phyloP scores from a whole-genome alignment of 1,140 invertebrate species.

The Mylabris phalerata region DNA sequence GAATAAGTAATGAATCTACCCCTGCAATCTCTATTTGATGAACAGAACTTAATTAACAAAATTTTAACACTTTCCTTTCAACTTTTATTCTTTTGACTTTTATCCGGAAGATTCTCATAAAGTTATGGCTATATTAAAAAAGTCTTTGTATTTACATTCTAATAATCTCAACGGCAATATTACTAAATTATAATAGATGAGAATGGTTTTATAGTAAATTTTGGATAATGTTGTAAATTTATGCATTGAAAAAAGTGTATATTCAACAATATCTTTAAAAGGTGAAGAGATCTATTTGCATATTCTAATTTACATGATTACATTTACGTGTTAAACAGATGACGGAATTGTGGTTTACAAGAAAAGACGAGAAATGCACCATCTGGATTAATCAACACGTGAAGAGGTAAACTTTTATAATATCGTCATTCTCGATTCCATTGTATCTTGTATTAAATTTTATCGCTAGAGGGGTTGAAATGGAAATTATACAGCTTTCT shows the following conservation, averaged over 20 bases:
- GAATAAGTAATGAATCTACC: slow-evolving; percentile 16
- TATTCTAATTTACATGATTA: slow-evolving; percentile 37
- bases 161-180: neutral
- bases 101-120: slow-evolving; percentile 8
- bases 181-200: neutral
- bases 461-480: neutral
- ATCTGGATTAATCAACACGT: slow-evolving; percentile 32
- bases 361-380: slow-evolving; percentile 19
- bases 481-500: too few relatives aligned
- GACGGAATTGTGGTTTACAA: slow-evolving; percentile 28
- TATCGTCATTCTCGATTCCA: slow-evolving; percentile 5
- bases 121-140: slow-evolving; percentile 13
- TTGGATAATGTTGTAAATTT: neutral
- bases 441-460: slow-evolving; percentile 18
- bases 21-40: slow-evolving; percentile 6
- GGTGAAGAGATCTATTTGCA: slow-evolving; percentile 29
- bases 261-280: slow-evolving; percentile 9
- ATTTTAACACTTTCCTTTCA: slow-evolving; percentile 19
- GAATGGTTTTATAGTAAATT: neutral
- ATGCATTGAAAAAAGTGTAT: neutral
- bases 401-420: slow-evolving; percentile 22
- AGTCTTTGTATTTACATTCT: neutral
- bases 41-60: slow-evolving; percentile 18
- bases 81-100: slow-evolving; percentile 13
- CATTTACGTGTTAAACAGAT: slow-evolving; percentile 34